Evolutionary conservation across 2,888 invertebrate species (phyloP).

Genomic region (Lissonota sp.): DNA sequence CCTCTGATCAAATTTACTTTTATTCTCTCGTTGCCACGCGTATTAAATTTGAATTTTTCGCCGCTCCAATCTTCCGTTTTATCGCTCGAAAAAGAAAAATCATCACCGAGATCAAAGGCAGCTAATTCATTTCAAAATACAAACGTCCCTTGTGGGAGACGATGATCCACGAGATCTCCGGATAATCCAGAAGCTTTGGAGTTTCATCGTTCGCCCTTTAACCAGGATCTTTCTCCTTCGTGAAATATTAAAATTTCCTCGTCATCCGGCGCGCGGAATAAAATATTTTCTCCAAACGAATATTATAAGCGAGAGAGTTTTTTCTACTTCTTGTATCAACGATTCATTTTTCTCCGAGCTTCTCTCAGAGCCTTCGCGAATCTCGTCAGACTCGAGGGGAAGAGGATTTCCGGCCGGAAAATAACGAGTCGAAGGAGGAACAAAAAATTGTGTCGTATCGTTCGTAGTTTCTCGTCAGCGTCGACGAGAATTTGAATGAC

Average conservation of each 20-base stretch:
- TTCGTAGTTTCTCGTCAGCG: constrained; percentile 47
- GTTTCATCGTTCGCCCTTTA: too few species aligned
- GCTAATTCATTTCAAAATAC: too few species aligned
- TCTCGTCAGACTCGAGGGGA: constrained; percentile 7
- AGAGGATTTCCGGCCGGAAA: constrained; percentile 48
- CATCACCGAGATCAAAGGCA: too few species aligned
- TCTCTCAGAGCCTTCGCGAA: constrained; percentile 7
- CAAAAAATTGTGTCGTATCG: constrained; percentile 46
- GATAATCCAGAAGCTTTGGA: too few species aligned
- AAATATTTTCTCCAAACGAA: constrained; percentile 21
- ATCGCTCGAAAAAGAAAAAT: too few species aligned
- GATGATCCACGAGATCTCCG: too few species aligned
- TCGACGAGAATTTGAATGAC: constrained; percentile 5
- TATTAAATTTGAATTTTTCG: too few species aligned
- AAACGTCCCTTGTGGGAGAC: too few species aligned
- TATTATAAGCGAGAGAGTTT: neutral
- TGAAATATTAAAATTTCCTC: neutral
- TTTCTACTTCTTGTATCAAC: neutral
- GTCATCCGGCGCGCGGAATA: neutral
- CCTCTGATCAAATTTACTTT: neutral
- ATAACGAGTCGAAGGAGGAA: constrained; percentile 4
- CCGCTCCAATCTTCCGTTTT: too few species aligned
- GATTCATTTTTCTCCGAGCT: constrained; percentile 20
- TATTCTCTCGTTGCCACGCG: neutral
- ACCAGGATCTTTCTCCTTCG: too few species aligned